Evolutionary conservation across 2,888 invertebrate genomes (phyloP).

Genomic region (Petrolisthes cinctipes): DNA sequence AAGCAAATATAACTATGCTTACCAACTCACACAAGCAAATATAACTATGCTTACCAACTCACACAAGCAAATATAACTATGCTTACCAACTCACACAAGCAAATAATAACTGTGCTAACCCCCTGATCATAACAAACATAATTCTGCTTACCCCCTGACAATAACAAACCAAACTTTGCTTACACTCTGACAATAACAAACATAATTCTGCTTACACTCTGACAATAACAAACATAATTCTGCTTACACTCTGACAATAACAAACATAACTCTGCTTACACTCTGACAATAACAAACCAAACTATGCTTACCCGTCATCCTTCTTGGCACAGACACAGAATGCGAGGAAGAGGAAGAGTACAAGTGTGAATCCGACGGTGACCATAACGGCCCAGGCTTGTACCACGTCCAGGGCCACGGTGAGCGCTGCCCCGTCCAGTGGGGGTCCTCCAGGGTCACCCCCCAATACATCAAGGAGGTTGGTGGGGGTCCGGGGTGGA

Average conservation of each 20-base stretch:
- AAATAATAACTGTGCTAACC: neutral
- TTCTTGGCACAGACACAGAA: constrained; percentile 65
- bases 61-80: no score
- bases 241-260: constrained; percentile 39
- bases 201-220: neutral
- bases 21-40: no score
- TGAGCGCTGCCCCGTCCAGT: constrained; percentile 57
- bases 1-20: no score
- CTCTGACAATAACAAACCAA: neutral
- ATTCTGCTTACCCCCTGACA: neutral
- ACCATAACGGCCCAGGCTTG: constrained; percentile 65
- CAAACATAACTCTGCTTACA: neutral
- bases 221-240: neutral
- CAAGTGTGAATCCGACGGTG: constrained; percentile 65
- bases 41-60: no score
- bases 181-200: constrained; percentile 3
- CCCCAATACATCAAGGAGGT: constrained; percentile 45
- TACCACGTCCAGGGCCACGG: constrained; percentile 63
- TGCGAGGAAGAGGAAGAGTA: constrained; percentile 64
- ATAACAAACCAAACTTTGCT: constrained; percentile 18
- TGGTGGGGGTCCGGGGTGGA: constrained; percentile 21
- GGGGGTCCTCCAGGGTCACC: constrained; percentile 49
- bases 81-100: no score
- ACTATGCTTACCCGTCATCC: constrained; percentile 61
- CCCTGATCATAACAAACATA: neutral